These are phyloP conservation scores for Tetraneura akinire DNA, from an alignment of 1,140 invertebrate genomes.

Conservation along the genomic window DNA sequence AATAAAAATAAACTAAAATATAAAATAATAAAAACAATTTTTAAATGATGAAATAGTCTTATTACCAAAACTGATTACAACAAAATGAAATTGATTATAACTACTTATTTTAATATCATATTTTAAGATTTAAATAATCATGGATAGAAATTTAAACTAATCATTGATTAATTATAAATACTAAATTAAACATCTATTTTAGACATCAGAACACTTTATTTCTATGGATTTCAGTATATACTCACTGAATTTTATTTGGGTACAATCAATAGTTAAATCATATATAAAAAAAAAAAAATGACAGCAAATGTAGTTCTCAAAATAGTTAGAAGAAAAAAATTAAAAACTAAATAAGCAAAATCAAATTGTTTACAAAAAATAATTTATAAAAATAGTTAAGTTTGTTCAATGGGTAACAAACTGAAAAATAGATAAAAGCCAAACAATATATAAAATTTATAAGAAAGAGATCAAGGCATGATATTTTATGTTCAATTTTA, in stretches of 20 bases:
- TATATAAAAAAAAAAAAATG: conserved; percentile 26
- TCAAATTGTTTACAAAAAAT: conserved; percentile 35
- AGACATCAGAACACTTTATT: conserved; percentile 10
- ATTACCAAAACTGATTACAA: background rate
- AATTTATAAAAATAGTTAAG: conserved; percentile 36
- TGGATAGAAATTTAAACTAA: background rate
- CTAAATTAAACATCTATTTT: background rate
- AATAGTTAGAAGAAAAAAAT: conserved; percentile 10
- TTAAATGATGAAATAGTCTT: background rate
- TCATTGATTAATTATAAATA: background rate
- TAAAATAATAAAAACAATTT: background rate
- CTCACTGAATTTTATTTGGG: background rate
- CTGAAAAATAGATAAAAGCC: conserved; percentile 37
- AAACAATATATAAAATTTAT: conserved; percentile 48
- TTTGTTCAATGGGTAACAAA: conserved; percentile 50
- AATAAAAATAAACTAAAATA: background rate
- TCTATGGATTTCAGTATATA: background rate
- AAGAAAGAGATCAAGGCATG: conserved; percentile 49
- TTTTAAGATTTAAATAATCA: conserved; percentile 3
- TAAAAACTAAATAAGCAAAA: background rate
- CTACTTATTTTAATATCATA: background rate
- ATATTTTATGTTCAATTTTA: conserved; percentile 24
- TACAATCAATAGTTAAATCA: background rate
- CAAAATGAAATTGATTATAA: background rate
- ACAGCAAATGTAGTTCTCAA: conserved; percentile 20